A percentile compares a stretch with the other conserved stretches of the same genome.
phyloP scores from a whole-genome alignment of 2,888 invertebrate genomes.

The Spodoptera picta region DNA sequence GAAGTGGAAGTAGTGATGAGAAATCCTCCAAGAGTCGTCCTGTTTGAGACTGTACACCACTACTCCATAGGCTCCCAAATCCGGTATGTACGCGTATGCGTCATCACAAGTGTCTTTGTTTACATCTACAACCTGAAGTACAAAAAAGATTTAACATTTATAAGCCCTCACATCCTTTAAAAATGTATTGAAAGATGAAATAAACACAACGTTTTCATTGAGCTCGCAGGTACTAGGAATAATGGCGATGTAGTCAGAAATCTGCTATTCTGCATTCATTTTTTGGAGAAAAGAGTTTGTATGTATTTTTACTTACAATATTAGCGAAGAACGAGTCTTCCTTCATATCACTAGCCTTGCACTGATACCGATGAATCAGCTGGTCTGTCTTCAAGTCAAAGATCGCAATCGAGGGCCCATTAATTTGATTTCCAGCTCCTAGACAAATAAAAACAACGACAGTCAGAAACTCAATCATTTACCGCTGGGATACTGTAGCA shows the following conservation, averaged over 20 bases:
- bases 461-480: not conserved
- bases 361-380: constrained; percentile 90
- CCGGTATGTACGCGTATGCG: constrained; percentile 93
- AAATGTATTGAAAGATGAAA: too few species aligned
- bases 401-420: constrained; percentile 90
- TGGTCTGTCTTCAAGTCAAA: constrained; percentile 93
- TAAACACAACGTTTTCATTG: too few species aligned
- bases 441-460: not conserved
- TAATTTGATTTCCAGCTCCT: constrained; percentile 87
- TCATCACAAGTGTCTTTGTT: constrained; percentile 91
- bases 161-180: too few species aligned
- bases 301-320: constrained; percentile 87
- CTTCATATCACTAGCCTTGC: constrained; percentile 91
- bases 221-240: too few species aligned
- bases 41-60: constrained; percentile 93
- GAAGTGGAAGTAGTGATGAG: constrained; percentile 95
- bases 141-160: too few species aligned
- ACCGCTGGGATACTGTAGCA: not conserved
- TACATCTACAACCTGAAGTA: constrained; percentile 91
- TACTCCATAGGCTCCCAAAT: constrained; percentile 92
- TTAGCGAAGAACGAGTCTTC: constrained; percentile 94
- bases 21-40: constrained; percentile 93
- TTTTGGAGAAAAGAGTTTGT: too few species aligned
- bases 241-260: too few species aligned
- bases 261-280: too few species aligned